A percentile compares a stretch with the other conserved stretches of the same genome.
These are phyloP conservation scores for Osmerus eperlanus DNA, from an alignment of 2,113 vertebrate genomes.

Conservation along the genomic window DNA sequence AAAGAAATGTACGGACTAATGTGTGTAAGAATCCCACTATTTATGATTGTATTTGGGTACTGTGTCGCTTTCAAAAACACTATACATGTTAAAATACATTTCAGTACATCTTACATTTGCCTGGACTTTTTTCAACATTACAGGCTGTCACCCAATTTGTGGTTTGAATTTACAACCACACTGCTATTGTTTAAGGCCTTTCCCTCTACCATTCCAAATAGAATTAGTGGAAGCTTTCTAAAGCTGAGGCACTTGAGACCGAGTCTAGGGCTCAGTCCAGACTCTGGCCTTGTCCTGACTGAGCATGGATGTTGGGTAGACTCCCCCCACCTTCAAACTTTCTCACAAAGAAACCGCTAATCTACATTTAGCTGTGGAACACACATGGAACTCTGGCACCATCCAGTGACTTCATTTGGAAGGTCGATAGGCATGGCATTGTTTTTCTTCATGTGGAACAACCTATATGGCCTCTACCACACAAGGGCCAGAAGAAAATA, in stretches of 20 bases:
- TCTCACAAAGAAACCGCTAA: neutral
- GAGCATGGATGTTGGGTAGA: neutral
- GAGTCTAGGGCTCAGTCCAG: too few species aligned
- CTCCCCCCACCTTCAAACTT: neutral
- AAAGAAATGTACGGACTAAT: conserved; percentile 29
- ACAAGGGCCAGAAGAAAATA: neutral
- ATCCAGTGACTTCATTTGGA: conserved; percentile 41
- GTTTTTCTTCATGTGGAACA: too few species aligned
- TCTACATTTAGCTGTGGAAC: neutral
- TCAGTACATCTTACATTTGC: too few species aligned
- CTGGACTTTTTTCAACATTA: neutral
- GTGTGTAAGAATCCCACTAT: neutral
- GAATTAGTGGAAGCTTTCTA: conserved; percentile 5
- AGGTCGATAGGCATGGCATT: too few species aligned
- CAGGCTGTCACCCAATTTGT: neutral
- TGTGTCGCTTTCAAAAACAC: neutral
- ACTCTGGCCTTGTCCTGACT: neutral
- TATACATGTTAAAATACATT: neutral
- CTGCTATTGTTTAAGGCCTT: neutral
- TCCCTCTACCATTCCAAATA: neutral
- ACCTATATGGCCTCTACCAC: neutral
- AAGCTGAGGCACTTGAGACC: neutral
- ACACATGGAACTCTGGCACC: conserved; percentile 31
- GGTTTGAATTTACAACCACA: conserved; percentile 1
- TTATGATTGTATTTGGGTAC: neutral